Evolutionary conservation across 2,797 vertebrate species (phyloP).

Genomic region (Sebastiscus albofasciatus): DNA sequence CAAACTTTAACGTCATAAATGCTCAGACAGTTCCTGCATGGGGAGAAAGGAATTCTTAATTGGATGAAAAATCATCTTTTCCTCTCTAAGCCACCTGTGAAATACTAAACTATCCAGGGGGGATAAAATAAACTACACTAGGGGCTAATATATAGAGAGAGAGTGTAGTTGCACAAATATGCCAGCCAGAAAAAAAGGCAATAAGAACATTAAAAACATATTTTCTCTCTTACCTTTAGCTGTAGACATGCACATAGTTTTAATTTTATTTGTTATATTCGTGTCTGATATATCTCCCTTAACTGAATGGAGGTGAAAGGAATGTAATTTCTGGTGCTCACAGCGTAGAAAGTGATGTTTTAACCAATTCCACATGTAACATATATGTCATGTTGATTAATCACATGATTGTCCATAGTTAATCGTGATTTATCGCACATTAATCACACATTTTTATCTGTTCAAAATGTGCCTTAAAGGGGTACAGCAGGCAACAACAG

Average conservation of each 20-base stretch:
- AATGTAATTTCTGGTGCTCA: not conserved
- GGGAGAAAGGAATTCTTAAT: not conserved
- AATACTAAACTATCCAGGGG: not conserved
- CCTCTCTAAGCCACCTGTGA: not conserved
- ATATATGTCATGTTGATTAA: no score
- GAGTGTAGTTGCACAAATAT: not conserved
- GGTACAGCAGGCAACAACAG: no score
- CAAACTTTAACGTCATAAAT: conserved; percentile 6
- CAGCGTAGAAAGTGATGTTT: not conserved
- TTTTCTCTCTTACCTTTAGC: not conserved
- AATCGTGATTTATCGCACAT: no score
- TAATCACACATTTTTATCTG: no score
- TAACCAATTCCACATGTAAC: no score
- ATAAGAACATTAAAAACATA: no score
- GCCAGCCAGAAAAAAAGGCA: no score
- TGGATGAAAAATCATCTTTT: conserved; percentile 9
- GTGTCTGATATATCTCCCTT: not conserved
- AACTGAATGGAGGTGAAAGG: not conserved
- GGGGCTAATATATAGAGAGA: not conserved
- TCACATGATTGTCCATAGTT: no score
- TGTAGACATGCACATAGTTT: not conserved
- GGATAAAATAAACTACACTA: not conserved
- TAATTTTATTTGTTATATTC: not conserved
- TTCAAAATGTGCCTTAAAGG: no score
- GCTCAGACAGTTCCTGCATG: not conserved